Conservation (phyloP, 1,140 invertebrate species). For the Sminthurides bifidus region DNA sequence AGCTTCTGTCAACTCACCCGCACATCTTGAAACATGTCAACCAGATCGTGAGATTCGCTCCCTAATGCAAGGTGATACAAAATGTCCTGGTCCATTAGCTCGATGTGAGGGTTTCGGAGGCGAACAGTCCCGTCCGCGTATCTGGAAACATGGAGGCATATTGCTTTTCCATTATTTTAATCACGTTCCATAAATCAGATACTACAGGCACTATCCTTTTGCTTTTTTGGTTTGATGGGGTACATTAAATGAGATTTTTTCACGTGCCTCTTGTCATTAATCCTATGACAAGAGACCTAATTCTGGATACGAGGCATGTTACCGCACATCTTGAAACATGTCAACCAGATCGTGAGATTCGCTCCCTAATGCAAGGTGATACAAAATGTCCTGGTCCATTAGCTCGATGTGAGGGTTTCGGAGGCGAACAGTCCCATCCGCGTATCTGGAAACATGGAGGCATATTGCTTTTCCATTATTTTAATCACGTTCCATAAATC, state of each 20-base stretch:
- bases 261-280: too few relatives aligned
- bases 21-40: slow-evolving; percentile 92
- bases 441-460: slow-evolving; percentile 44
- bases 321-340: slow-evolving; percentile 85
- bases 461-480: too few relatives aligned
- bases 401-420: slow-evolving; percentile 77
- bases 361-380: slow-evolving; percentile 83
- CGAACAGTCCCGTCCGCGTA: slow-evolving; percentile 70
- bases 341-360: slow-evolving; percentile 82
- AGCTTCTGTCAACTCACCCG: slow-evolving; percentile 55
- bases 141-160: slow-evolving; percentile 36
- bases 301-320: too few relatives aligned
- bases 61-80: slow-evolving; percentile 86
- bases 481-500: too few relatives aligned
- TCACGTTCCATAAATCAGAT: too few relatives aligned
- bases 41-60: slow-evolving; percentile 77
- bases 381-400: slow-evolving; percentile 85
- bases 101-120: slow-evolving; percentile 73
- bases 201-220: too few relatives aligned
- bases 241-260: too few relatives aligned
- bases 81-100: slow-evolving; percentile 82
- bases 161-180: too few relatives aligned
- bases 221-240: too few relatives aligned
- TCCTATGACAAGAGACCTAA: too few relatives aligned
- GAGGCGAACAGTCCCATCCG: slow-evolving; percentile 66